These are phyloP conservation scores for Parnassius glacialis DNA, from an alignment of 2,888 invertebrate genomes.

Conservation along the genomic window DNA sequence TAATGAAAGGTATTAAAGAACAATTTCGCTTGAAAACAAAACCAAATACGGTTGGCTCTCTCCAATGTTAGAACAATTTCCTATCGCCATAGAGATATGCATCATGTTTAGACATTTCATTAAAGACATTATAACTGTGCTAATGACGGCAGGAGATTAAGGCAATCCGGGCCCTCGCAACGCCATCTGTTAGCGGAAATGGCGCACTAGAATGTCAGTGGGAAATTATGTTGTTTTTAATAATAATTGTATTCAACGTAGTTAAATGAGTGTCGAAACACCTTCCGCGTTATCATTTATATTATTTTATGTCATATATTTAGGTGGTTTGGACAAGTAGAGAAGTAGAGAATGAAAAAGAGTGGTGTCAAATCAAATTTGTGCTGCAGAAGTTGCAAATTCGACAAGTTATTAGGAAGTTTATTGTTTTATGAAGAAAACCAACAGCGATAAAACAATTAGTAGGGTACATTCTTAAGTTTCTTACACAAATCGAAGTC, in stretches of 20 bases:
- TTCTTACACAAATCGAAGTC: too few species aligned
- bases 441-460: too few species aligned
- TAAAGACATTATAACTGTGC: constrained; percentile 14
- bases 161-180: constrained; percentile 11
- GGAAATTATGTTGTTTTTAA: constrained; percentile 17
- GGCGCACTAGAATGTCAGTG: constrained; percentile 29
- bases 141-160: constrained; percentile 32
- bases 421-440: too few species aligned
- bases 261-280: too few species aligned
- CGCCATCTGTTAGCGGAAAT: constrained; percentile 37
- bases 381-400: too few species aligned
- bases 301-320: too few species aligned
- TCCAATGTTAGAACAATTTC: constrained; percentile 14
- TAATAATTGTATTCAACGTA: not conserved
- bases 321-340: too few species aligned
- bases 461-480: too few species aligned
- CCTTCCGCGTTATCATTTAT: too few species aligned
- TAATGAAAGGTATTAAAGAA: not conserved
- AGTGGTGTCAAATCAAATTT: too few species aligned
- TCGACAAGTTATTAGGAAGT: too few species aligned
- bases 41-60: not conserved
- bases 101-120: constrained; percentile 21
- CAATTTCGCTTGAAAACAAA: not conserved
- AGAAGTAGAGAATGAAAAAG: too few species aligned
- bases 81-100: constrained; percentile 13